phyloP scores from a whole-genome alignment of 2,888 invertebrate genomes.

The Podotricha telesiphe region DNA sequence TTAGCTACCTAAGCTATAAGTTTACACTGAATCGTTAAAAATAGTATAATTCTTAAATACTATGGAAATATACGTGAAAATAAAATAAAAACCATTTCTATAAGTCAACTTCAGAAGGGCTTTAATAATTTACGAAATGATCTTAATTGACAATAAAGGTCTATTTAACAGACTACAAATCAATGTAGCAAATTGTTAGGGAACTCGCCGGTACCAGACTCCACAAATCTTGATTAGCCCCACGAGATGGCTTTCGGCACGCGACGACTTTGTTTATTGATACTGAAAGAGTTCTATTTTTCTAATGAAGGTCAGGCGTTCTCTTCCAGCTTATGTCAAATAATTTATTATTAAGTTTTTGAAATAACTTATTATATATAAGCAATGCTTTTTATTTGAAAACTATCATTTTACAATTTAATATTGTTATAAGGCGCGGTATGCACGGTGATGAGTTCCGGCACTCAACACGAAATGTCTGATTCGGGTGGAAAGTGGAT shows the following conservation, averaged over 20 bases:
- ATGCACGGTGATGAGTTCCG: too few relatives aligned
- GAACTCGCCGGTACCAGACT: constrained; percentile 50
- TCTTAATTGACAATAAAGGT: constrained; percentile 62
- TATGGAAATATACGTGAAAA: neutral
- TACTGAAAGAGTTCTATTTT: neutral
- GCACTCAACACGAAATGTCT: too few relatives aligned
- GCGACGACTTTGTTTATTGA: constrained; percentile 50
- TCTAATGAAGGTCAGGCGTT: neutral
- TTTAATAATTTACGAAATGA: constrained; percentile 33
- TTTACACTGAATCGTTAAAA: too few relatives aligned
- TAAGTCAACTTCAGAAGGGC: neutral
- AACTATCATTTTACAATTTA: too few relatives aligned
- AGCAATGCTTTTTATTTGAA: too few relatives aligned
- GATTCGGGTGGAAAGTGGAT: too few relatives aligned
- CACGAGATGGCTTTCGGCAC: constrained; percentile 63
- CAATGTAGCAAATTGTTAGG: constrained; percentile 57
- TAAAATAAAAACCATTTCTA: neutral
- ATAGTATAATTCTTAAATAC: too few relatives aligned
- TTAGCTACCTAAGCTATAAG: too few relatives aligned
- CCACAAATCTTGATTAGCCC: constrained; percentile 66
- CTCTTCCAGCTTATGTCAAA: neutral
- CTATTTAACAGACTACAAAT: constrained; percentile 57
- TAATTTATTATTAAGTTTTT: neutral
- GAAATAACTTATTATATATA: too few relatives aligned
- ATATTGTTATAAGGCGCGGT: too few relatives aligned